Evolutionary conservation across 2,113 vertebrate genomes (phyloP).

Genomic region (Notechis scutatus): DNA sequence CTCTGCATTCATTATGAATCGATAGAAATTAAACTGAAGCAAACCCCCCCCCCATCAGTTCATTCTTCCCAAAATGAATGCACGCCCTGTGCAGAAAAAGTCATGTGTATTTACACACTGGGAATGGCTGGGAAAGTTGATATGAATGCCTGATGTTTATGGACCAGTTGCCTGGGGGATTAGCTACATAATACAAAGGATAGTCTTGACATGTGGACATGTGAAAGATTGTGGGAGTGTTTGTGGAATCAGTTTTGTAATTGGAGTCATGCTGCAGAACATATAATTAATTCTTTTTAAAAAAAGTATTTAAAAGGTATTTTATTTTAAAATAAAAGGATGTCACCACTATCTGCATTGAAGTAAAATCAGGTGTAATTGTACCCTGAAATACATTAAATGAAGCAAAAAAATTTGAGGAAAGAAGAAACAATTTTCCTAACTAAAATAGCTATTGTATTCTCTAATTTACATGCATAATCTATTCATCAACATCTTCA

Average conservation of each 20-base stretch:
- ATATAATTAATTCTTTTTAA: slow-evolving; percentile 11
- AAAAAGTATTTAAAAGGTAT: neutral
- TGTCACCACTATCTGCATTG: neutral
- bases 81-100: neutral
- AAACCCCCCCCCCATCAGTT: neutral
- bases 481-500: neutral
- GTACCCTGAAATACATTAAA: neutral
- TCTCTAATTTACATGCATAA: neutral
- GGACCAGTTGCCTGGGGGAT: neutral
- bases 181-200: neutral
- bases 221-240: fast-evolving
- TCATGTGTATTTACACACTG: neutral
- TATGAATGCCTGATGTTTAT: neutral
- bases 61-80: neutral
- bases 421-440: neutral
- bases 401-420: neutral
- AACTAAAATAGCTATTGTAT: neutral
- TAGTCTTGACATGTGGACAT: neutral
- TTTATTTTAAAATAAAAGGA: neutral
- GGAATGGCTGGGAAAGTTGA: neutral
- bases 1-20: neutral
- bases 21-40: neutral
- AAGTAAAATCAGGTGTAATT: neutral
- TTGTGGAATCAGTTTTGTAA: neutral
- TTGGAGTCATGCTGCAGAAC: neutral